Conservation (phyloP, 2,797 vertebrate genomes). For the Enteromius thamalakanensis region DNA sequence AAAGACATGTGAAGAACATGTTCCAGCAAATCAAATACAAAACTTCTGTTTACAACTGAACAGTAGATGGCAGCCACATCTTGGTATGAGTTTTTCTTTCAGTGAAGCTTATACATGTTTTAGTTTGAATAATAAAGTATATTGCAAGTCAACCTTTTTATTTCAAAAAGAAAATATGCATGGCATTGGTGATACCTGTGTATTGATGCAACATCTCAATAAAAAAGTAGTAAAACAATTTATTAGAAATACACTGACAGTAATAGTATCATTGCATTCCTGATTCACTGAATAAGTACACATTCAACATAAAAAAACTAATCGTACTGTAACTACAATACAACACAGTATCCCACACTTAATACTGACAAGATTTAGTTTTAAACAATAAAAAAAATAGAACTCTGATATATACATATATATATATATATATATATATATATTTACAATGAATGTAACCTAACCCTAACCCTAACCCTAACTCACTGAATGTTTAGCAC, state of each 20-base stretch:
- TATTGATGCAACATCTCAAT: background rate
- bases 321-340: background rate
- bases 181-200: background rate
- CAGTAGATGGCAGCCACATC: slow-evolving; percentile 42
- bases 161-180: background rate
- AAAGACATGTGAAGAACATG: background rate
- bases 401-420: background rate
- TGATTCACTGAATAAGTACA: background rate
- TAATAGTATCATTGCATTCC: slow-evolving; percentile 16
- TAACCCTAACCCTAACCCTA: too few species aligned
- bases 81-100: slow-evolving; percentile 10
- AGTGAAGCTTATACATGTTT: background rate
- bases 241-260: background rate
- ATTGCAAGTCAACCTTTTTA: background rate
- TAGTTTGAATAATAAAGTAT: background rate
- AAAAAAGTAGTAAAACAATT: background rate
- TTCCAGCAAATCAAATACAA: background rate
- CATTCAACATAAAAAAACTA: background rate
- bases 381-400: background rate
- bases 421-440: background rate
- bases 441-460: background rate
- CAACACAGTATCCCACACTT: background rate
- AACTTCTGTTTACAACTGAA: slow-evolving; percentile 29
- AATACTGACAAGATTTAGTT: background rate
- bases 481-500: background rate